Base-by-base conservation (phyloP, 2,113 vertebrate genomes). In the Datnioides undecimradiatus region DNA sequence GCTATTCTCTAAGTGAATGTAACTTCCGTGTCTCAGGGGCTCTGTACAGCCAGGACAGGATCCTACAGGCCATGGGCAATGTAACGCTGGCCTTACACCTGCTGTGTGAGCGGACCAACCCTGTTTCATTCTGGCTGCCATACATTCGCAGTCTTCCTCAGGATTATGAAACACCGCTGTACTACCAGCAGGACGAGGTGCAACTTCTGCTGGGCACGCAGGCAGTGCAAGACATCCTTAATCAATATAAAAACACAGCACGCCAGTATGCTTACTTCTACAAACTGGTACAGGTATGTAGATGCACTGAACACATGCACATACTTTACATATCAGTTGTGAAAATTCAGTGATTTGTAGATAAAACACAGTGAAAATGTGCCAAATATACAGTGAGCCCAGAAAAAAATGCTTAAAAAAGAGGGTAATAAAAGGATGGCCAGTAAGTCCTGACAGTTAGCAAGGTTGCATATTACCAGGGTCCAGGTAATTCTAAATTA, bases 251-350 rank as follows among this genome's bases (percentile, higher is more conserved):
- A 93, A 99, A 99, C 92, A 99, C 97, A 1, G 97, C 97, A 4
- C 96, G 98, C 6, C 98, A 99, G 83, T 99, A 99, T 8, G 97
- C 98, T 5, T 99, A 99, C 92, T 99, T 99, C 95, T 99, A 98
- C 93, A 99, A 96, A 90, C 96, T 99, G 85, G 93, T 99, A 55
- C 98, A 99, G 95, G 98, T 99, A 91, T 6, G 63, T 33, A 46
- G 6, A 36, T 2, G 14, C 48, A 54, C 45, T 14, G 14, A 29
- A 46, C 9, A 17, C 51, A 58, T 29, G 10, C 6, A 49, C 21
- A 19, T 6, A 29, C 21, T 41, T 2, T 1, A 41, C 4, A 65
- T 8, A 29, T 40, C 8, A 36, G 34, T 5, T 3, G n/a, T n/a
- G n/a, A n/a, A n/a, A n/a, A n/a, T n/a, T n/a, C n/a, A n/a, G n/a